A percentile compares a stretch with the other conserved stretches of the same genome.
Conservation (phyloP, 2,888 invertebrate species). For the Trichopoda pennipes region DNA sequence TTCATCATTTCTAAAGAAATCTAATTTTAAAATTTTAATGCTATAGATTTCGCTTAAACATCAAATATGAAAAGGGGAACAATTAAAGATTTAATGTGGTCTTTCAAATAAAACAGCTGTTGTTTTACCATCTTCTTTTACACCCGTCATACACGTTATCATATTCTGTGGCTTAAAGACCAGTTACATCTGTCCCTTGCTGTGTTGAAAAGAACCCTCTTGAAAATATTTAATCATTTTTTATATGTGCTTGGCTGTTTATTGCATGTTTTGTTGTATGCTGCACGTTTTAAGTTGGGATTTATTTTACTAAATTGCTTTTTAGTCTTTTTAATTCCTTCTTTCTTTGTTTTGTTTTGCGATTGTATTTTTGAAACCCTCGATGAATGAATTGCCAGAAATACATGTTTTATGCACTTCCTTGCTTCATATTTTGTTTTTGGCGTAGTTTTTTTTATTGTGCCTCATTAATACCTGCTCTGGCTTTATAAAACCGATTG, state of each 20-base stretch:
- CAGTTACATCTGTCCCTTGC: constrained; percentile 57
- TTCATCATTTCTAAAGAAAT: constrained; percentile 46
- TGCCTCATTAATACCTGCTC: constrained; percentile 27
- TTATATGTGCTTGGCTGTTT: constrained; percentile 4
- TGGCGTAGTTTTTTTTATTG: background rate
- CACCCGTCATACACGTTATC: constrained; percentile 13
- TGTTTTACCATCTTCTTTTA: background rate
- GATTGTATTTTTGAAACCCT: constrained; percentile 11
- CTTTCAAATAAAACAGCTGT: constrained; percentile 42
- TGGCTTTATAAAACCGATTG: background rate
- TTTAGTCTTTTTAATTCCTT: background rate
- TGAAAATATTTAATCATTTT: constrained; percentile 40
- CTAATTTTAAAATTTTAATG: constrained; percentile 53
- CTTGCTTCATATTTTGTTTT: background rate
- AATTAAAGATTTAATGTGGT: constrained; percentile 56
- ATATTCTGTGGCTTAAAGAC: constrained; percentile 25
- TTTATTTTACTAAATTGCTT: constrained; percentile 56
- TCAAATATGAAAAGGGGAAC: constrained; percentile 46
- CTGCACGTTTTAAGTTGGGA: constrained; percentile 55
- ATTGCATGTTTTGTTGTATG: constrained; percentile 39
- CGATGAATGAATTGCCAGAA: constrained; percentile 42
- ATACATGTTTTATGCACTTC: constrained; percentile 33
- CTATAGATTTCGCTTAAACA: constrained; percentile 46
- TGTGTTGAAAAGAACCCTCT: constrained; percentile 36
- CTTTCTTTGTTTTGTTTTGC: constrained; percentile 6